These are phyloP conservation scores for Hephaestus fuliginosus DNA, from an alignment of 2,797 vertebrate genomes.

Conservation along the genomic window DNA sequence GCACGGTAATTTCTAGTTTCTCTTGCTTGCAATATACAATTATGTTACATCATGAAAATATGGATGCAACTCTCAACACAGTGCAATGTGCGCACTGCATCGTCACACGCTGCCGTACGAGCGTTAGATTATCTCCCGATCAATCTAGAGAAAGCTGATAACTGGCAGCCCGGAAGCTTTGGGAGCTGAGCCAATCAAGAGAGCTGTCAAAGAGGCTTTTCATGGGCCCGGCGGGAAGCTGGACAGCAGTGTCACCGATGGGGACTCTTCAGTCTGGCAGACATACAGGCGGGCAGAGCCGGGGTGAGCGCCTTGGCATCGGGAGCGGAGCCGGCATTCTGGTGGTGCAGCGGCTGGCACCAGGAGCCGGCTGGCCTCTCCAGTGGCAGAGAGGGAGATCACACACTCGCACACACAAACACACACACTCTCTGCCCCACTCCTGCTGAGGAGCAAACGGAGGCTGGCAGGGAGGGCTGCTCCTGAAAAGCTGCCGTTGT, in stretches of 20 bases:
- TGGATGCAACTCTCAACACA: background rate
- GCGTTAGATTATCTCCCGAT: slow-evolving; percentile 23
- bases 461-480: slow-evolving; percentile 76
- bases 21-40: background rate
- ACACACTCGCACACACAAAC: slow-evolving; percentile 39
- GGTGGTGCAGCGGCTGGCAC: slow-evolving; percentile 75
- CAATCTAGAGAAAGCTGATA: slow-evolving; percentile 57
- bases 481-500: slow-evolving; percentile 82
- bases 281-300: slow-evolving; percentile 77
- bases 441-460: slow-evolving; percentile 79
- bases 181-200: slow-evolving; percentile 74
- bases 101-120: background rate
- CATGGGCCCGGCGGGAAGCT: slow-evolving; percentile 75
- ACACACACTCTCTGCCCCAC: slow-evolving; percentile 69
- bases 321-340: slow-evolving; percentile 67
- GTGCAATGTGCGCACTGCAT: background rate
- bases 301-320: slow-evolving; percentile 76
- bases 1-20: slow-evolving; percentile 23
- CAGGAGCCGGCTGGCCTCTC: slow-evolving; percentile 68
- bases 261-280: slow-evolving; percentile 81
- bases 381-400: slow-evolving; percentile 68
- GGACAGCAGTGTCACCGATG: slow-evolving; percentile 74
- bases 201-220: slow-evolving; percentile 84
- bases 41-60: slow-evolving; percentile 21
- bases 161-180: slow-evolving; percentile 47